A percentile compares a stretch with the other conserved stretches of the same genome.
These are phyloP conservation scores for Mechanitis mazaeus DNA, from an alignment of 2,888 invertebrate genomes.

Conservation along the genomic window DNA sequence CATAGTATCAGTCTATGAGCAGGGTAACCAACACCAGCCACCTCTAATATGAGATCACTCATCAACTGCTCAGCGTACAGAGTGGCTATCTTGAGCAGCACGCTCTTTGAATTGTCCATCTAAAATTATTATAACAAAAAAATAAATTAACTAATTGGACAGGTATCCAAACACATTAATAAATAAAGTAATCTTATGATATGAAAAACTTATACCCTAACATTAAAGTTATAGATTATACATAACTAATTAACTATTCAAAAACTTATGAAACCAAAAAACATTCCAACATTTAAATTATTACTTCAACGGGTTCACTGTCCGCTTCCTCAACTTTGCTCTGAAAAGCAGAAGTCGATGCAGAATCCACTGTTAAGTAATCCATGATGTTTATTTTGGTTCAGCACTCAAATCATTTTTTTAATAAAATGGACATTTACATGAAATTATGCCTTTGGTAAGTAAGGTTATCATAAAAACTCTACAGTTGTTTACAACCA, in stretches of 20 bases:
- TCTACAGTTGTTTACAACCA: too few relatives aligned
- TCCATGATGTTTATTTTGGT: conserved; percentile 41
- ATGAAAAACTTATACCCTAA: too few relatives aligned
- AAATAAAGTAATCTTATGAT: background rate
- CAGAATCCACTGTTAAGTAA: conserved; percentile 51
- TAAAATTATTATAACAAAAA: conserved; percentile 44
- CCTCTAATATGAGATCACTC: conserved; percentile 91
- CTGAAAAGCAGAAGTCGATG: conserved; percentile 43
- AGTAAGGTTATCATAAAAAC: background rate
- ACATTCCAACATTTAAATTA: conserved; percentile 10
- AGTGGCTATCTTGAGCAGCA: conserved; percentile 87
- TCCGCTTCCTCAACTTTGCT: conserved; percentile 38
- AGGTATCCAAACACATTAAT: background rate
- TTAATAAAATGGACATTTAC: background rate
- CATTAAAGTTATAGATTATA: background rate
- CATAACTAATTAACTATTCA: background rate
- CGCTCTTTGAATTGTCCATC: conserved; percentile 91
- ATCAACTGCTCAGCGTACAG: conserved; percentile 90
- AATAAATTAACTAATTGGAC: background rate
- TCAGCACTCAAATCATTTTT: background rate
- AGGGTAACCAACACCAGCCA: conserved; percentile 88
- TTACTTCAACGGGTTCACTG: conserved; percentile 64
- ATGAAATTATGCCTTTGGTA: background rate
- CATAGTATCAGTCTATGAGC: conserved; percentile 94
- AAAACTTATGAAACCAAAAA: background rate